Evolutionary conservation across 2,888 invertebrate species (phyloP), one percentile per base, ranked within the genome.

Genomic region (Sphaeridia pumilis): DNA sequence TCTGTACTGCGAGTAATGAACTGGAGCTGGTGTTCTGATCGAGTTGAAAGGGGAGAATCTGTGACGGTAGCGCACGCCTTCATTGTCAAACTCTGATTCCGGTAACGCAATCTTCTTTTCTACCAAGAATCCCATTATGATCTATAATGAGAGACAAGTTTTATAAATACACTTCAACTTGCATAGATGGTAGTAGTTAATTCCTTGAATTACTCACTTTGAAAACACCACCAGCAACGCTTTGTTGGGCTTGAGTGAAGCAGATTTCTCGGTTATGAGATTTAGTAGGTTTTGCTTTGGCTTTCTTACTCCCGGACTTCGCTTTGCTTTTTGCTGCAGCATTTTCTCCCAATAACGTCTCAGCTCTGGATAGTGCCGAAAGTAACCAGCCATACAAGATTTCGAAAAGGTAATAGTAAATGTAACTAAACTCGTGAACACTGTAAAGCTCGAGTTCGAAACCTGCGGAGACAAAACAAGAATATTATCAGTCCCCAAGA

Each of bases 401-500:
- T 74, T 95, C 94, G 71, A 90, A 89, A 25, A 95, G 75, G 71
- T 93, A 92, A 83, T 84, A 83, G 64, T 49, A 69, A 61, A 60
- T 56, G 50, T 57, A 61, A 66, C 92, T 84, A 71, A 88, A 95
- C 73, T 98, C 97, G 70, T 95, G 94, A 24, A 86, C 83, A 54
- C 92, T 89, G 72, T 95, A 97, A 28, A 98, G 74, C 71, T 97
- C 94, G 50, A 97, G 76, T 69, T 95, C 94, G 66, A 98, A 87
- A 1, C 95, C 95, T 22, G 38, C 10, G 38, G 38, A 38, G 12
- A n/a, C n/a, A n/a, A 12, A 38, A 17, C 7, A 12, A 14, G 17
- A 17, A 38, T 38, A 17, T 38, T 17, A 38, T 17, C 17, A 14
- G 38, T 38, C 38, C 5, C 7, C 31, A 31, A 31, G 14, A 10